These are phyloP conservation scores for Nomada fucata DNA, from an alignment of 2,888 invertebrate genomes.

Conservation along the genomic window DNA sequence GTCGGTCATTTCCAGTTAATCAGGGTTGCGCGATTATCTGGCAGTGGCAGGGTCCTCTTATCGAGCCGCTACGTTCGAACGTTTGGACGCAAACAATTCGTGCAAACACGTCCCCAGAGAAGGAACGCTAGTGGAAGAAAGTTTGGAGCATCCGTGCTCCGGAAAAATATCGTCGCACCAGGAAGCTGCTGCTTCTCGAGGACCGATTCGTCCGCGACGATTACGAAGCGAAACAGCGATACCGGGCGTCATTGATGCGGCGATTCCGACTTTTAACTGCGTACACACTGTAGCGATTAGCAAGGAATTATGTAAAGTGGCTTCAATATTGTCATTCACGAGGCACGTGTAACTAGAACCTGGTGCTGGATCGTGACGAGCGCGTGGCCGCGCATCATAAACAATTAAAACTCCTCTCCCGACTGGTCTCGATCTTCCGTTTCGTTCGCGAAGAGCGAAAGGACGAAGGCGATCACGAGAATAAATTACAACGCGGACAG, in stretches of 20 bases:
- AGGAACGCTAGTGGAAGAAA: neutral
- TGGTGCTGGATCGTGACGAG: neutral
- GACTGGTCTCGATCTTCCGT: slow-evolving; percentile 1
- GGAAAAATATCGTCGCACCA: neutral
- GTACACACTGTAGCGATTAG: neutral
- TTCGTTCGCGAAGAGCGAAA: neutral
- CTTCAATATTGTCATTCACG: slow-evolving; percentile 8
- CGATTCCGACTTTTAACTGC: slow-evolving; percentile 27
- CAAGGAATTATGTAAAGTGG: slow-evolving; percentile 49
- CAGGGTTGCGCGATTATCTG: neutral
- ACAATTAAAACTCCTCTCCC: slow-evolving; percentile 30
- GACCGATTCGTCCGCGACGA: neutral
- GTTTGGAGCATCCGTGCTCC: too few species aligned
- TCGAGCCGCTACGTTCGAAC: neutral
- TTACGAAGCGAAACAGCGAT: neutral
- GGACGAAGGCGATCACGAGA: too few species aligned
- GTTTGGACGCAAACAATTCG: neutral
- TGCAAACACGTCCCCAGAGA: neutral
- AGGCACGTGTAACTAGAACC: slow-evolving; percentile 17
- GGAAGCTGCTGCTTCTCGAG: neutral
- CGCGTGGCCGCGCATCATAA: slow-evolving; percentile 10
- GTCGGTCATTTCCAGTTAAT: neutral
- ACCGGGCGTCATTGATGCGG: neutral
- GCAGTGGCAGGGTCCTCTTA: neutral
- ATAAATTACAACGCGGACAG: too few species aligned